Conservation (phyloP, 2,888 invertebrate genomes). For the Mimumesa dahlbomi region DNA sequence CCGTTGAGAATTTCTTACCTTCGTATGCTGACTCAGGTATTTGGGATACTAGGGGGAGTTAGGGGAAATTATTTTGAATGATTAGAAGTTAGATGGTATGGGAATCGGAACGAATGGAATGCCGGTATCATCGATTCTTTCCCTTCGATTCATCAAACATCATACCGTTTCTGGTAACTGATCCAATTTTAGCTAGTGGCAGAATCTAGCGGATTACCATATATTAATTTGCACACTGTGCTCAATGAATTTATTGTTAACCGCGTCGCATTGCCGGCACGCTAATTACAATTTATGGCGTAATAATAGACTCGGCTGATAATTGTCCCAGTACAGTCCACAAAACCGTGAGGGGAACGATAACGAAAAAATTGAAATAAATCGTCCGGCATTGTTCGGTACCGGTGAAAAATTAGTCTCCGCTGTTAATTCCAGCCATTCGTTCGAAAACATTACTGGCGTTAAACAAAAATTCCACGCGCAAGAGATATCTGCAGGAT, state of each 20-base stretch:
- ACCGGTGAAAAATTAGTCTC: neutral
- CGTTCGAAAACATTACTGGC: too few species aligned
- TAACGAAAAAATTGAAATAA: conserved; percentile 4
- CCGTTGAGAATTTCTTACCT: too few species aligned
- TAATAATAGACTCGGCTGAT: conserved; percentile 54
- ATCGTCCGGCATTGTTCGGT: neutral
- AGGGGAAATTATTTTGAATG: too few species aligned
- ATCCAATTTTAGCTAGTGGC: conserved; percentile 57
- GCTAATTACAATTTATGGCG: conserved; percentile 64
- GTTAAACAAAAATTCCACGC: too few species aligned
- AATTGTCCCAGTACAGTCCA: conserved; percentile 34
- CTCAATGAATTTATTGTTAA: conserved; percentile 66
- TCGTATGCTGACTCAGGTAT: too few species aligned
- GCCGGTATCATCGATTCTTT: conserved; percentile 33
- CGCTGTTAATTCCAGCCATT: too few species aligned
- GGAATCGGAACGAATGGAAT: neutral
- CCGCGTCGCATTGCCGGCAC: conserved; percentile 51
- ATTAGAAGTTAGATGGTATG: too few species aligned
- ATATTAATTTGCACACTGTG: conserved; percentile 62
- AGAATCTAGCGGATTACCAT: conserved; percentile 59
- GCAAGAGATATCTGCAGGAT: too few species aligned
- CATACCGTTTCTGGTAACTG: conserved; percentile 34
- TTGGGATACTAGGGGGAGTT: too few species aligned
- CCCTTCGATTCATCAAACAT: conserved; percentile 46
- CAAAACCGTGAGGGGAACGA: too few species aligned